phyloP scores from a whole-genome alignment of 1,140 invertebrate genomes.

The Drosophila nannoptera region DNA sequence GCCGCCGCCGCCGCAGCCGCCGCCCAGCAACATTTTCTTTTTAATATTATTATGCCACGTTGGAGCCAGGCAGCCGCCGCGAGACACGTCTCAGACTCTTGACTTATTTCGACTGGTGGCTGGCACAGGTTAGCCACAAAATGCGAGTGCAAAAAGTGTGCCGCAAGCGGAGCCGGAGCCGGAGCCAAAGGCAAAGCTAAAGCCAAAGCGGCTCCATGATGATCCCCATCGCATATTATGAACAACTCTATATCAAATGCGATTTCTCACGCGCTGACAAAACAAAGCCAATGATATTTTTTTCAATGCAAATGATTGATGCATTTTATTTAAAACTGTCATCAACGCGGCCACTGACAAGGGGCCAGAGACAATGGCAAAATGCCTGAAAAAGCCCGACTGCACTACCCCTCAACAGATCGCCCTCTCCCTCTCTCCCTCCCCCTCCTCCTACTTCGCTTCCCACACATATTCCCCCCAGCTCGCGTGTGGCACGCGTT shows the following conservation, averaged over 20 bases:
- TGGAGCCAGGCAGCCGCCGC: slow-evolving; percentile 44
- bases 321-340: slow-evolving; percentile 53
- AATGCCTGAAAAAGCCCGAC: slow-evolving; percentile 2
- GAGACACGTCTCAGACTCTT: slow-evolving; percentile 41
- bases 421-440: neutral
- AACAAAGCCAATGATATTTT: slow-evolving; percentile 34
- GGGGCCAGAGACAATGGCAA: slow-evolving; percentile 36
- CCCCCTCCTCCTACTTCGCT: too few relatives aligned
- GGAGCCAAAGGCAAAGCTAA: neutral
- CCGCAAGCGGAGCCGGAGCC: slow-evolving; percentile 9
- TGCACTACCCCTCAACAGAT: neutral
- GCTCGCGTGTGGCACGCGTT: slow-evolving; percentile 43
- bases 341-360: slow-evolving; percentile 27
- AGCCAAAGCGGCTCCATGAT: slow-evolving; percentile 1
- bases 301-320: slow-evolving; percentile 49
- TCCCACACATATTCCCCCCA: neutral
- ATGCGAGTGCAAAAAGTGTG: slow-evolving; percentile 41
- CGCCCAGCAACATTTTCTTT: slow-evolving; percentile 8
- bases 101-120: slow-evolving; percentile 32
- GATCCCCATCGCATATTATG: slow-evolving; percentile 13
- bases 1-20: slow-evolving; percentile 22
- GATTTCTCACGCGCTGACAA: slow-evolving; percentile 44
- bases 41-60: slow-evolving; percentile 75
- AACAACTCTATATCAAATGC: slow-evolving; percentile 35
- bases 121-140: slow-evolving; percentile 14